phyloP scores from a whole-genome alignment of 2,888 invertebrate genomes.

The Tiliacea citrago region DNA sequence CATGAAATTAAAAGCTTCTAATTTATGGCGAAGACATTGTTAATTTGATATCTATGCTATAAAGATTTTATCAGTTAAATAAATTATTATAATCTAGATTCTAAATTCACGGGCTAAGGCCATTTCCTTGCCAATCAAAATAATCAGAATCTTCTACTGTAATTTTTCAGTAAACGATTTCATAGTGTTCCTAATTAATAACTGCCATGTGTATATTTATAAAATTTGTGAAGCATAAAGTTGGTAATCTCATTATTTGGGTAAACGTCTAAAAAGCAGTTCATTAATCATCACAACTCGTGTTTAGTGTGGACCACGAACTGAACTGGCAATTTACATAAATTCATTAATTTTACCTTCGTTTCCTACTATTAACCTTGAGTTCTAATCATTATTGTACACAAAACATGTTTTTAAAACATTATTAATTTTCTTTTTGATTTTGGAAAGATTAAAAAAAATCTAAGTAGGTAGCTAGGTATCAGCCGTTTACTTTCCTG shows the following conservation, averaged over 20 bases:
- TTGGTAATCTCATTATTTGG: conserved; percentile 76
- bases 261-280: conserved; percentile 80
- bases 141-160: not conserved
- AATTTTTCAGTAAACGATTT: conserved; percentile 2
- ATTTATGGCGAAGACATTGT: conserved; percentile 36
- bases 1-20: conserved; percentile 38
- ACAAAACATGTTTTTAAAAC: conserved; percentile 40
- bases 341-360: conserved; percentile 79
- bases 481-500: conserved; percentile 28
- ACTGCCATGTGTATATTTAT: conserved; percentile 32
- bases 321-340: conserved; percentile 83
- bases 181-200: conserved; percentile 39
- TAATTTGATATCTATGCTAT: conserved; percentile 19
- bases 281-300: conserved; percentile 86
- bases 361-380: conserved; percentile 69
- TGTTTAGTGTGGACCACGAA: conserved; percentile 69
- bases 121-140: not conserved
- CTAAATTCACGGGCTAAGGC: not conserved
- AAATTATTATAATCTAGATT: conserved; percentile 4
- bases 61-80: conserved; percentile 12
- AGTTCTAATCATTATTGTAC: conserved; percentile 57
- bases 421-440: conserved; percentile 28
- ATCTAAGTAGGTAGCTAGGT: not conserved
- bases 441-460: conserved; percentile 13
- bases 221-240: conserved; percentile 44